Percentiles rank a stretch among this genome's conserved stretches.
phyloP scores from a whole-genome alignment of 2,888 invertebrate genomes.

The Amiota minor region DNA sequence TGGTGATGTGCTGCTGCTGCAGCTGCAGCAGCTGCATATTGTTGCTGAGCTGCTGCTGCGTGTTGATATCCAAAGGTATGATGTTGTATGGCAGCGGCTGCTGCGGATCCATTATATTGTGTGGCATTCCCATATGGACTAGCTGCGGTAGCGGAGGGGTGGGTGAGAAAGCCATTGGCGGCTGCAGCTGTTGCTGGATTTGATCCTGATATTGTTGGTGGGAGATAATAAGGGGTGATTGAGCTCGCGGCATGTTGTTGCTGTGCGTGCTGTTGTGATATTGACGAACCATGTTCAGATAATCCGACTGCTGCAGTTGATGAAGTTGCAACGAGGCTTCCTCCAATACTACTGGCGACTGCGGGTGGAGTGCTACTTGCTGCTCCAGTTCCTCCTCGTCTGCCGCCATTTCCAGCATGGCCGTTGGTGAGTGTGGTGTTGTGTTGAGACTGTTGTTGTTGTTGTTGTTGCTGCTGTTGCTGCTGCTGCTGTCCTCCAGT shows the following conservation, averaged over 20 bases:
- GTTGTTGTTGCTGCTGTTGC: constrained; percentile 58
- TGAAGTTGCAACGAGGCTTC: constrained; percentile 44
- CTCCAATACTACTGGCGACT: constrained; percentile 38
- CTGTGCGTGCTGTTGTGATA: constrained; percentile 51
- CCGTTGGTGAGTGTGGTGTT: constrained; percentile 52
- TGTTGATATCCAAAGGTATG: constrained; percentile 73
- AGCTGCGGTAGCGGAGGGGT: constrained; percentile 62
- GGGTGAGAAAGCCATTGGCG: constrained; percentile 66
- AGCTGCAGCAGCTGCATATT: constrained; percentile 56
- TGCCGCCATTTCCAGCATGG: constrained; percentile 74
- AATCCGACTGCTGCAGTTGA: constrained; percentile 46
- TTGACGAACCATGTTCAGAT: constrained; percentile 35
- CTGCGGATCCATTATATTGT: constrained; percentile 62
- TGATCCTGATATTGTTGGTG: constrained; percentile 62
- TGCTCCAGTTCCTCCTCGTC: constrained; percentile 44
- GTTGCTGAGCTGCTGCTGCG: constrained; percentile 56
- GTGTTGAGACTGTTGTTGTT: constrained; percentile 54
- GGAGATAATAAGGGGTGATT: constrained; percentile 68
- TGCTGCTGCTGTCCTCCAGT: constrained; percentile 60
- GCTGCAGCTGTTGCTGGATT: constrained; percentile 56
- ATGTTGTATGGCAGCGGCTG: constrained; percentile 72
- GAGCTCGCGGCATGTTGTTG: constrained; percentile 52
- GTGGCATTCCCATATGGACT: constrained; percentile 61
- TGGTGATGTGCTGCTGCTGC: constrained; percentile 63
- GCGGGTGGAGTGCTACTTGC: constrained; percentile 45